These are phyloP conservation scores for Drosophila greeni DNA, from an alignment of 2,888 invertebrate genomes.

Conservation along the genomic window DNA sequence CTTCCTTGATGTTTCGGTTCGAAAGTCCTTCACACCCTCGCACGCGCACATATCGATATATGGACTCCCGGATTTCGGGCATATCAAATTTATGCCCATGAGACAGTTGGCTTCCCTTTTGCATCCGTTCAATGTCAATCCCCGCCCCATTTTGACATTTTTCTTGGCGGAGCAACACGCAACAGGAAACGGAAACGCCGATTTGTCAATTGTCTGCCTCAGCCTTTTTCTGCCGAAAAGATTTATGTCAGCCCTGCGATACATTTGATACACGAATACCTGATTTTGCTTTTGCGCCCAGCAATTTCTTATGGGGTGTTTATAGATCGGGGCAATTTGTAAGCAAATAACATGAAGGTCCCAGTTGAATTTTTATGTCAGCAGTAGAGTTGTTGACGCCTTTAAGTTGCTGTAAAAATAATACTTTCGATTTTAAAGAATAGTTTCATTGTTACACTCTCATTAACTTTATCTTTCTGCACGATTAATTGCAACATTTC, in stretches of 20 bases:
- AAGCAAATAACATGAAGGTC: background rate
- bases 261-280: conserved; percentile 33
- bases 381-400: background rate
- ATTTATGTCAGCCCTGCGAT: conserved; percentile 32
- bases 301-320: conserved; percentile 15
- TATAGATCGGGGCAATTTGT: conserved; percentile 33
- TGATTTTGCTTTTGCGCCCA: conserved; percentile 22
- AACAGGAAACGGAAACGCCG: conserved; percentile 45
- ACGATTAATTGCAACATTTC: background rate
- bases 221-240: conserved; percentile 17
- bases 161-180: conserved; percentile 8
- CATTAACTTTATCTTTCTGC: background rate
- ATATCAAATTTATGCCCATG: conserved; percentile 33
- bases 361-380: background rate
- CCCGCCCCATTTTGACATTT: conserved; percentile 11
- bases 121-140: conserved; percentile 25
- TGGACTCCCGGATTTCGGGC: conserved; percentile 4
- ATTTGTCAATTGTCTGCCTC: conserved; percentile 43
- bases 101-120: background rate
- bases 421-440: background rate
- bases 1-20: conserved; percentile 27
- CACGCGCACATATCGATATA: background rate
- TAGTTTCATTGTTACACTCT: background rate
- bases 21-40: conserved; percentile 14
- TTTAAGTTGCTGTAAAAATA: background rate